Percentiles rank a stretch among this genome's conserved stretches.
Conservation (phyloP, 2,797 vertebrate genomes). For the Phrynocephalus guinanensis region DNA sequence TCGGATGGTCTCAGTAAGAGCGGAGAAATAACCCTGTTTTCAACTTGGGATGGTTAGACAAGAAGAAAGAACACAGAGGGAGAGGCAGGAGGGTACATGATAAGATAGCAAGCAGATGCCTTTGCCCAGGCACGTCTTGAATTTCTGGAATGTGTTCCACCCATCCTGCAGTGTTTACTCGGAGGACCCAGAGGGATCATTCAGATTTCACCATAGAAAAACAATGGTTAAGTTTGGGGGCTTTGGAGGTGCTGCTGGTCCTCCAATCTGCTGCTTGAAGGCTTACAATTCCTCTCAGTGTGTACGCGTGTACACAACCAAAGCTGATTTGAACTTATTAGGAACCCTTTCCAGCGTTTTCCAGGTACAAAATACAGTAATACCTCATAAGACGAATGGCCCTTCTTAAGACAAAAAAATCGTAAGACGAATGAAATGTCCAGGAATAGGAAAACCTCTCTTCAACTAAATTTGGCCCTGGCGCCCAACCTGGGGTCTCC, state of each 20-base stretch:
- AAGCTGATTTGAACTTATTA: too few species aligned
- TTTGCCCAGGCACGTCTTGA: neutral
- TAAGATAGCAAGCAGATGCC: constrained; percentile 9
- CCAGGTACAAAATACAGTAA: too few species aligned
- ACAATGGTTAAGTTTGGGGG: neutral
- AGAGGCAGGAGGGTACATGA: too few species aligned
- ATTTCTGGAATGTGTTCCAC: neutral
- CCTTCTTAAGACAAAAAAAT: too few species aligned
- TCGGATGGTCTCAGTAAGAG: neutral
- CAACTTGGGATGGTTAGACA: neutral
- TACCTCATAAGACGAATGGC: too few species aligned
- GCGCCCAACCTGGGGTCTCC: too few species aligned
- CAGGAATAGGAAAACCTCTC: too few species aligned
- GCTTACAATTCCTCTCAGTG: too few species aligned
- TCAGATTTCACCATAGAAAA: neutral
- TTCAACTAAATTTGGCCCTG: too few species aligned
- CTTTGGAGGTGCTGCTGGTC: neutral
- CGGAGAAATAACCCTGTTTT: neutral
- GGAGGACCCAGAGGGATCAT: neutral
- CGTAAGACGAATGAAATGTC: too few species aligned
- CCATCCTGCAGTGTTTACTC: neutral
- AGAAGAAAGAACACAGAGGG: neutral
- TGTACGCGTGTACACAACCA: too few species aligned
- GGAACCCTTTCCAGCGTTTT: too few species aligned
- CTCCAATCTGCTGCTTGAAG: neutral